Percentiles rank a stretch among this genome's conserved stretches.
phyloP scores from a whole-genome alignment of 1,140 invertebrate genomes.

The Monomorium pharaonis region DNA sequence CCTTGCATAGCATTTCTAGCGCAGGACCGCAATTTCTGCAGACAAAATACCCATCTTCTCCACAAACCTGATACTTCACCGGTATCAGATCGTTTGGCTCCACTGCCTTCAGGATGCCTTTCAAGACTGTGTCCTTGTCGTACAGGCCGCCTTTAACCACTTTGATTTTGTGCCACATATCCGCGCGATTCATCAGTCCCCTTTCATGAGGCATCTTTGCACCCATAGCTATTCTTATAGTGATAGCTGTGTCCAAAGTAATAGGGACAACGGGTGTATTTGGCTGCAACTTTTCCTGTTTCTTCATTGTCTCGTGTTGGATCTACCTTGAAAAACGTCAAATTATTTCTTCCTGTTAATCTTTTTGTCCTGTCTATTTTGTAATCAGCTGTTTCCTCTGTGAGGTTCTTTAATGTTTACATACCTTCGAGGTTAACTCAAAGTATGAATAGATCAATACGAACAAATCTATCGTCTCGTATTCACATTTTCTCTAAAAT shows the following conservation, averaged over 20 bases:
- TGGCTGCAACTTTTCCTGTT: slow-evolving; percentile 19
- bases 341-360: not conserved
- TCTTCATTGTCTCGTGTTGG: not conserved
- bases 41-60: slow-evolving; percentile 82
- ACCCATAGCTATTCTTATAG: slow-evolving; percentile 76
- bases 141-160: slow-evolving; percentile 77
- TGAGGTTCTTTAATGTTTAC: slow-evolving; percentile 9
- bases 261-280: slow-evolving; percentile 60
- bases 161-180: slow-evolving; percentile 81
- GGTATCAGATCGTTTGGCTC: slow-evolving; percentile 85
- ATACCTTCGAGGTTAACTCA: slow-evolving; percentile 3
- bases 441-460: not conserved
- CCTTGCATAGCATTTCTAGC: slow-evolving; percentile 83
- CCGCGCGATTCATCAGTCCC: slow-evolving; percentile 77
- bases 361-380: not conserved
- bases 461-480: not conserved
- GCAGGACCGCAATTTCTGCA: slow-evolving; percentile 85
- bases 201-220: slow-evolving; percentile 77
- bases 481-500: not conserved
- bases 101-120: slow-evolving; percentile 82
- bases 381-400: not conserved
- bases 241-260: slow-evolving; percentile 74
- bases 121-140: slow-evolving; percentile 82
- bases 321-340: not conserved
- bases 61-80: slow-evolving; percentile 81